These are phyloP conservation scores for Himalopsyche anomala DNA, from an alignment of 2,888 invertebrate genomes.

Conservation along the genomic window DNA sequence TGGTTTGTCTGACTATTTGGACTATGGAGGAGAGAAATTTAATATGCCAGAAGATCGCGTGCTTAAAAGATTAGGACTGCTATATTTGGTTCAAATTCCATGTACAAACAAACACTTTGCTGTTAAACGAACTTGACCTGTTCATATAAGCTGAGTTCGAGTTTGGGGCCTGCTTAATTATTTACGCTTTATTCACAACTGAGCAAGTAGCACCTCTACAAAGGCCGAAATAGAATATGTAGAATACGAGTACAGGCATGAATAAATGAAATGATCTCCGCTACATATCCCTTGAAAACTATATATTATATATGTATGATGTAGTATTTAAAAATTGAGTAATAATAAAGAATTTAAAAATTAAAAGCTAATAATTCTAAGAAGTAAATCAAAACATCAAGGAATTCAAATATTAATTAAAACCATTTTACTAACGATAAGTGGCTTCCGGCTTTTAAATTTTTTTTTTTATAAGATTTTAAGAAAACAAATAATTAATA, in stretches of 20 bases:
- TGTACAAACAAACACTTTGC: neutral
- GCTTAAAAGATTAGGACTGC: neutral
- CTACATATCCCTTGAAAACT: no score
- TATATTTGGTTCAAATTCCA: neutral
- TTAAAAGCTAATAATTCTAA: no score
- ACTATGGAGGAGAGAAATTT: neutral
- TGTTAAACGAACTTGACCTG: slow-evolving; percentile 24
- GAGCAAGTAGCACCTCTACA: neutral
- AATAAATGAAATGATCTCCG: neutral
- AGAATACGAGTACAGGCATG: neutral
- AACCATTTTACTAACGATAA: no score
- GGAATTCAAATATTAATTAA: no score
- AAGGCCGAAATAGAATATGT: neutral
- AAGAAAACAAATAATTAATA: no score
- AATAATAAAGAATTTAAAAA: no score
- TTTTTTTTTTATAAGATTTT: no score
- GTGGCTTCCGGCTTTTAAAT: no score
- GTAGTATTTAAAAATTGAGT: no score
- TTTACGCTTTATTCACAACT: slow-evolving; percentile 23
- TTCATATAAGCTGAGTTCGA: slow-evolving; percentile 3
- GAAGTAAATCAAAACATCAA: no score
- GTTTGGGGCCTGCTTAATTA: slow-evolving; percentile 28
- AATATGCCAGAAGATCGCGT: neutral
- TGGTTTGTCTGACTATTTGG: no score
- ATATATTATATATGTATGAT: no score